Evolutionary conservation across 1,140 invertebrate species (phyloP).

Genomic region (Ladona fulva): DNA sequence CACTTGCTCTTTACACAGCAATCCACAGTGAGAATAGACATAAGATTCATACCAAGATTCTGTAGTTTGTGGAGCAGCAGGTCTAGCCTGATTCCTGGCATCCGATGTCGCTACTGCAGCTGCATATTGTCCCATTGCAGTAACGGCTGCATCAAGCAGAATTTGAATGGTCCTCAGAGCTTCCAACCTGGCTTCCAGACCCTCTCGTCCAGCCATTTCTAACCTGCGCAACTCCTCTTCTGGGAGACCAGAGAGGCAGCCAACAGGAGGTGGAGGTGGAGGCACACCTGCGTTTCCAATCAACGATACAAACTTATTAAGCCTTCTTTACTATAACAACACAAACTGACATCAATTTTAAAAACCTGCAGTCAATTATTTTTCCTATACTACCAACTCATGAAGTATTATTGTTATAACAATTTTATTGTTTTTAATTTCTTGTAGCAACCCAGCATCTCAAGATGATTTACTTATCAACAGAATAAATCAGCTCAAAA

Average conservation of each 20-base stretch:
- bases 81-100: background rate
- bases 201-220: conserved; percentile 78
- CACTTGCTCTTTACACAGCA: background rate
- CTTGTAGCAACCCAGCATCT: no score
- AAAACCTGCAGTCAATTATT: no score
- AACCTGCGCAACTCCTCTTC: conserved; percentile 76
- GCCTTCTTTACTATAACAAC: no score
- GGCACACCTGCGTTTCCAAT: conserved; percentile 37
- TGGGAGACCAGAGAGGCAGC: conserved; percentile 61
- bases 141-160: conserved; percentile 76
- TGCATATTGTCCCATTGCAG: conserved; percentile 84
- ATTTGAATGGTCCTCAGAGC: conserved; percentile 76
- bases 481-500: no score
- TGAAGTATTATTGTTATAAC: no score
- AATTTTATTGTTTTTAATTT: no score
- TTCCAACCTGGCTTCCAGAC: conserved; percentile 82
- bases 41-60: background rate
- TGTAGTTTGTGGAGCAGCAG: background rate
- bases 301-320: background rate
- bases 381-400: no score
- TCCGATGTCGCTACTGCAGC: conserved; percentile 39
- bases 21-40: background rate
- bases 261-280: conserved; percentile 48
- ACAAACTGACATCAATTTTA: no score
- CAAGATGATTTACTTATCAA: no score